phyloP scores from a whole-genome alignment of 2,797 vertebrate genomes.

The Sebastes trivittatus region DNA sequence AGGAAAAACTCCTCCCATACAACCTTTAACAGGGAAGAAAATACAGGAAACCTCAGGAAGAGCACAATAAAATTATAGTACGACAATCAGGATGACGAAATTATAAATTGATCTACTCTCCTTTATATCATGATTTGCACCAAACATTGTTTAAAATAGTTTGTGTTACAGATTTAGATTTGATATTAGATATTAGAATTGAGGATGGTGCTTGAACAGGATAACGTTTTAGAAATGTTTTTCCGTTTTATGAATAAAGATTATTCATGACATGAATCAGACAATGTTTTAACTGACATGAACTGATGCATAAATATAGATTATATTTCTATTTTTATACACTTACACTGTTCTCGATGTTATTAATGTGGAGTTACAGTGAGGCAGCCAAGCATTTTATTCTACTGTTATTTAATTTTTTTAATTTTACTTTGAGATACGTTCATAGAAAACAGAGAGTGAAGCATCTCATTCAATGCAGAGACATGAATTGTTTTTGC shows the following conservation, averaged over 20 bases:
- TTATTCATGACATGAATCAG: too few species aligned
- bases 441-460: not conserved
- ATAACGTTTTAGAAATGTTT: not conserved
- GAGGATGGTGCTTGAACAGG: not conserved
- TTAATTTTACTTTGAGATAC: not conserved
- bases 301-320: not conserved
- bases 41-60: too few species aligned
- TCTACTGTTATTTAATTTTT: not conserved
- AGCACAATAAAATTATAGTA: too few species aligned
- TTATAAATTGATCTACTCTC: fast-evolving
- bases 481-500: not conserved
- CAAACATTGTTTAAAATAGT: not conserved
- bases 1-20: too few species aligned
- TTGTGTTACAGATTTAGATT: not conserved
- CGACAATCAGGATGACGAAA: too few species aligned
- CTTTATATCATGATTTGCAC: not conserved
- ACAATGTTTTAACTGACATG: not conserved
- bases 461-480: not conserved
- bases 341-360: not conserved
- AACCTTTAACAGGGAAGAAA: too few species aligned
- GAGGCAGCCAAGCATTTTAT: not conserved
- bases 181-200: not conserved
- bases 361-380: not conserved
- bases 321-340: not conserved
- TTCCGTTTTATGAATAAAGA: not conserved